Percentiles rank a stretch among this genome's conserved stretches.
phyloP scores from a whole-genome alignment of 2,888 invertebrate genomes.

The Volucella zonaria region DNA sequence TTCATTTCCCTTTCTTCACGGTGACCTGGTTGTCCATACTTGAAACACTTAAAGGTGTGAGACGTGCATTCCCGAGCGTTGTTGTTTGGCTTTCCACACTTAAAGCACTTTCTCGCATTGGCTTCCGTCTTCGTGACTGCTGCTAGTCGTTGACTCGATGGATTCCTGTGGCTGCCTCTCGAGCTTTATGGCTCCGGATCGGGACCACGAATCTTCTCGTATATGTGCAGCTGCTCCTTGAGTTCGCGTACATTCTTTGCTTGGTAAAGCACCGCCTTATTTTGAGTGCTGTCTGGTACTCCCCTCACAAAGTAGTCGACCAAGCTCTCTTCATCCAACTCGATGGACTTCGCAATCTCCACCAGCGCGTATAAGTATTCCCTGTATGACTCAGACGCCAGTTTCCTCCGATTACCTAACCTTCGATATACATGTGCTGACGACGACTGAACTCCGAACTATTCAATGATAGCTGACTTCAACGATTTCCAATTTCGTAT shows the following conservation, averaged over 20 bases:
- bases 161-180: not conserved
- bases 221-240: conserved; percentile 44
- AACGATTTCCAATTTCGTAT: too few relatives aligned
- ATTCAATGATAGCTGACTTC: too few relatives aligned
- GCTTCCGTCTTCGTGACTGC: not conserved
- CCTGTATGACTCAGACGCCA: too few relatives aligned
- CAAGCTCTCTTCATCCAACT: too few relatives aligned
- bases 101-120: not conserved
- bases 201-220: conserved; percentile 42
- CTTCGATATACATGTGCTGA: too few relatives aligned
- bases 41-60: too few relatives aligned
- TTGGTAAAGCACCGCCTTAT: conserved; percentile 52
- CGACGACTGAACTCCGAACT: too few relatives aligned
- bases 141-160: not conserved
- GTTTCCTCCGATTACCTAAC: too few relatives aligned
- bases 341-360: too few relatives aligned
- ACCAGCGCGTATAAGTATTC: too few relatives aligned
- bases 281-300: conserved; percentile 26
- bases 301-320: not conserved
- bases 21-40: too few relatives aligned
- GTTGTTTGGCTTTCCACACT: conserved; percentile 1
- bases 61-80: too few relatives aligned
- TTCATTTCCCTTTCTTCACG: not conserved
- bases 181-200: conserved; percentile 8
- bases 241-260: conserved; percentile 15